Conservation (phyloP, 2,797 vertebrate species). For the Botia almorhae region DNA sequence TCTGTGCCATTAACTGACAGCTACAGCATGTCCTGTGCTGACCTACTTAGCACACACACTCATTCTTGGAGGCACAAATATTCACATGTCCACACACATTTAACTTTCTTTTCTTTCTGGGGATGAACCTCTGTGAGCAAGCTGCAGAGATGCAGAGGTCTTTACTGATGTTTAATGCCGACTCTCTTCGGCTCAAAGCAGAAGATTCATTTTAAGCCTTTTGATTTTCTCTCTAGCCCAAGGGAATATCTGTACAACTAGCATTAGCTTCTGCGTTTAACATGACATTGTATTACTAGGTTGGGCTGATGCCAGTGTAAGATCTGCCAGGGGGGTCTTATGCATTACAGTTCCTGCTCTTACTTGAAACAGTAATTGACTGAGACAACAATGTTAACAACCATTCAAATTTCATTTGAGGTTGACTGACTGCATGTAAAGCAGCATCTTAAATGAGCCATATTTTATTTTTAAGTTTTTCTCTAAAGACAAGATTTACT, state of each 20-base stretch:
- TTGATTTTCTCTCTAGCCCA: conserved; percentile 3
- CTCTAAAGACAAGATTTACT: background rate
- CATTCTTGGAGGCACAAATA: conserved; percentile 54
- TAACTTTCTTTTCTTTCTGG: conserved; percentile 21
- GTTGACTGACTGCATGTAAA: background rate
- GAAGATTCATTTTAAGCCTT: conserved; percentile 22
- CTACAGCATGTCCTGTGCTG: conserved; percentile 46
- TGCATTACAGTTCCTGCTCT: background rate
- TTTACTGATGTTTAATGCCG: conserved; percentile 44
- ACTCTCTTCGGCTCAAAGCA: conserved; percentile 36
- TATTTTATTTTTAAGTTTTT: background rate
- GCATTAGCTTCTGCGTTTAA: conserved; percentile 26
- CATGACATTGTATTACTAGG: conserved; percentile 24
- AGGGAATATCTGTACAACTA: background rate
- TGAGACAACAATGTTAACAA: conserved; percentile 16
- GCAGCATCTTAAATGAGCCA: background rate
- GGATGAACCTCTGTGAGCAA: conserved; percentile 23
- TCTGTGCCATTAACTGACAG: conserved; percentile 46
- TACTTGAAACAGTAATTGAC: conserved; percentile 9
- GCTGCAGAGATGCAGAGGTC: conserved; percentile 34
- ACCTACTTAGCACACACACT: conserved; percentile 61
- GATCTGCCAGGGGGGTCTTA: conserved; percentile 22
- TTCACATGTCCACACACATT: conserved; percentile 28
- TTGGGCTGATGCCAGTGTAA: conserved; percentile 21
- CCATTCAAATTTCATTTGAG: conserved; percentile 1